Evolutionary conservation across 2,888 invertebrate genomes (phyloP).

Genomic region (Horisme vitalbata): DNA sequence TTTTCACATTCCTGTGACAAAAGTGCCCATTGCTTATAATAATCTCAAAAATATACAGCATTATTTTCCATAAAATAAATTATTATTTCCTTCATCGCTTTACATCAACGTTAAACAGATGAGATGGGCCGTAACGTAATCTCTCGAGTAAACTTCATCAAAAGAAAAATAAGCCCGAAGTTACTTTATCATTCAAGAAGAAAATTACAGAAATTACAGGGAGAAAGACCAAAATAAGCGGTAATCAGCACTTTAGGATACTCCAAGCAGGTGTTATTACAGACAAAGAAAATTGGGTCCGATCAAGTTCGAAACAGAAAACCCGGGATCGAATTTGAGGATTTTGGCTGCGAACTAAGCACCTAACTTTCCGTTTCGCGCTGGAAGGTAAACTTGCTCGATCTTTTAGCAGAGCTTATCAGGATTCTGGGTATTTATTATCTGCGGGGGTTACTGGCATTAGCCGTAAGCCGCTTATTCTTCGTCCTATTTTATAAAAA

Average conservation of each 20-base stretch:
- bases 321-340: slow-evolving; percentile 27
- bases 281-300: slow-evolving; percentile 33
- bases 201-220: slow-evolving; percentile 24
- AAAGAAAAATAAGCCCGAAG: slow-evolving; percentile 23
- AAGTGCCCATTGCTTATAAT: too few species aligned
- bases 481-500: slow-evolving; percentile 50
- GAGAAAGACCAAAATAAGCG: slow-evolving; percentile 19
- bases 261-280: slow-evolving; percentile 16
- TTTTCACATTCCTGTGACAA: too few species aligned
- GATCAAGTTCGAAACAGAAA: slow-evolving; percentile 39
- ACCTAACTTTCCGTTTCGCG: slow-evolving; percentile 32
- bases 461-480: slow-evolving; percentile 62
- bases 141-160: slow-evolving; percentile 26
- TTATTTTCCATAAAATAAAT: slow-evolving; percentile 1
- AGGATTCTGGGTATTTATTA: slow-evolving; percentile 65
- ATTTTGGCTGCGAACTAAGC: slow-evolving; percentile 24
- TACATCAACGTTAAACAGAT: slow-evolving; percentile 21
- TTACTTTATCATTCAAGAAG: slow-evolving; percentile 26
- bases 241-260: slow-evolving; percentile 9
- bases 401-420: slow-evolving; percentile 51
- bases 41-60: background rate
- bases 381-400: slow-evolving; percentile 34
- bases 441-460: slow-evolving; percentile 50
- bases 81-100: slow-evolving; percentile 7
- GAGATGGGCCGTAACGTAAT: slow-evolving; percentile 23